Base-by-base conservation (phyloP, 1,140 invertebrate genomes). In the Euwallacea similis region DNA sequence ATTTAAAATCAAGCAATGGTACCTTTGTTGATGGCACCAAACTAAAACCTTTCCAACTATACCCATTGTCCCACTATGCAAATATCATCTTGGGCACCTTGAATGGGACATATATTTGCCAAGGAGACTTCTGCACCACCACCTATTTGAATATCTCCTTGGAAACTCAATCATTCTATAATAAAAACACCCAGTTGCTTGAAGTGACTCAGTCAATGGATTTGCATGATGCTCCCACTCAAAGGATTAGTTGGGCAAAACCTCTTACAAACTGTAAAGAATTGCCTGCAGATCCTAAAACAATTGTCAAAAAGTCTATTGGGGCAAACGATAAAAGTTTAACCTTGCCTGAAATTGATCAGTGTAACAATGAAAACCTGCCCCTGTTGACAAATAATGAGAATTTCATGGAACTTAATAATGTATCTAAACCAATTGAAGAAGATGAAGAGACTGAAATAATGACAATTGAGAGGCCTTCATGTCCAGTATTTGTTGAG, bases 1-100 rank as follows among this genome's bases (percentile, higher is more conserved):
- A 80, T 70, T 69, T 79, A 47, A 75, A 75, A 16, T 80, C 79
- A 47, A 75, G 72, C 11, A 79, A 79, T 72, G 77, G 78, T n/a
- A 79, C 76, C 16, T 73, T 71, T 73, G 47, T 77, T 16, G 63
- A 78, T 56, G 72, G 71, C 41, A 61, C 21, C 6, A 74, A 72
- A 71, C 60, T 79, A 41, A 59, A 43, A 7, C 77, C 78, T 11
- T 75, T 75, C 8, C 60, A 76, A 63, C 66, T 79, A 6, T 77
- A 79, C 69, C n/a, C 66, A 44, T 50, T 80, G 11, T 54, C 74
- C 41, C 66, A 76, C 66, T 60, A 70, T 16, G 21, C 72, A 2
- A 50, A 69, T 42, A 73, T 79, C 11, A 75, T 68, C 59, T 76
- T 79, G 10, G 42, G 61, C 10, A 63, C 11, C 9, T 8, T 63